phyloP scores from a whole-genome alignment of 2,888 invertebrate genomes.

The Chymomyza procnemis region DNA sequence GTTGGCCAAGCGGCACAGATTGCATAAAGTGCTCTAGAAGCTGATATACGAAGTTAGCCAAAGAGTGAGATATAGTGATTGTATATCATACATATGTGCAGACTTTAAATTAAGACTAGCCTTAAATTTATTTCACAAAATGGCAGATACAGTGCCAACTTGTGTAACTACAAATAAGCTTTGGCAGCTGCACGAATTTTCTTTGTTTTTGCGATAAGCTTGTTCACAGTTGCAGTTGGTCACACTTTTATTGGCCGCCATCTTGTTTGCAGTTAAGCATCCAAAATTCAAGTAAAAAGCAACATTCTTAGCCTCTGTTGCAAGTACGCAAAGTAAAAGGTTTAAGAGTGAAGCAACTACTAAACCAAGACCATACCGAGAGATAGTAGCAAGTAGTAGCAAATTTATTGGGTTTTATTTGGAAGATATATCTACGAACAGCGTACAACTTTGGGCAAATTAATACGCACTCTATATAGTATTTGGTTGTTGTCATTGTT shows the following conservation, averaged over 20 bases:
- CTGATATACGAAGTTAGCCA: background rate
- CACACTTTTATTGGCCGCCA: conserved; percentile 64
- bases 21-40: conserved; percentile 34
- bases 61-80: background rate
- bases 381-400: background rate
- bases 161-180: background rate
- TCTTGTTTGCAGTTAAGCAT: conserved; percentile 28
- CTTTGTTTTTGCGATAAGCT: conserved; percentile 10
- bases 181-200: background rate
- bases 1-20: conserved; percentile 32
- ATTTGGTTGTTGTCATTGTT: background rate
- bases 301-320: no score
- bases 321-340: background rate
- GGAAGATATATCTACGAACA: background rate
- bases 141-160: background rate
- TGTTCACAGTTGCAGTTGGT: conserved; percentile 27
- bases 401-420: background rate
- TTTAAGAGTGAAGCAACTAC: background rate
- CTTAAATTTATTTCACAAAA: background rate
- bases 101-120: background rate
- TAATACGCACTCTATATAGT: background rate
- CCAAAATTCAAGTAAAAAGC: conserved; percentile 12
- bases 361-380: background rate
- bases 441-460: background rate
- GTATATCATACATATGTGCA: background rate